These are phyloP conservation scores for Tetranychus cinnabarinus DNA, from an alignment of 1,140 invertebrate species.

Conservation along the genomic window DNA sequence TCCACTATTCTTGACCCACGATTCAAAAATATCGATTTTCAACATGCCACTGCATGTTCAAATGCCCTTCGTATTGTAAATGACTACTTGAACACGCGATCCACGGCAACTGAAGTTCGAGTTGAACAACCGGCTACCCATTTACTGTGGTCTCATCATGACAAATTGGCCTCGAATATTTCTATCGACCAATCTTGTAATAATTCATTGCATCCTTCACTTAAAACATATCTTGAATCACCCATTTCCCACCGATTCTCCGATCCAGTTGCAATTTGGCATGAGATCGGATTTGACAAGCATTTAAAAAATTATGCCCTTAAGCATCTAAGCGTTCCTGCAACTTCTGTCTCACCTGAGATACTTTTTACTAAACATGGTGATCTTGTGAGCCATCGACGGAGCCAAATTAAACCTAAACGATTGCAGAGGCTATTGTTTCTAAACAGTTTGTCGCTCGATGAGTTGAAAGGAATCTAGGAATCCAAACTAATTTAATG, in stretches of 20 bases:
- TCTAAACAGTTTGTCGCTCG: not conserved
- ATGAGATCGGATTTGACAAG: not conserved
- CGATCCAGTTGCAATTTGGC: not conserved
- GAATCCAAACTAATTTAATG: too few relatives aligned
- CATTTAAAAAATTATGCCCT: conserved; percentile 11
- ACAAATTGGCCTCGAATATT: not conserved
- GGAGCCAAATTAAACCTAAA: not conserved
- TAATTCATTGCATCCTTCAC: not conserved
- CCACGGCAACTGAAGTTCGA: not conserved
- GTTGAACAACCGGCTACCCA: not conserved
- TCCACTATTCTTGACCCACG: not conserved
- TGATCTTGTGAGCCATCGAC: not conserved
- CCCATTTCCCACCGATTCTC: conserved; percentile 11
- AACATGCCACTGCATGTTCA: not conserved
- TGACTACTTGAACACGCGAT: not conserved
- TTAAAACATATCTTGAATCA: not conserved
- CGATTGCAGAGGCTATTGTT: not conserved
- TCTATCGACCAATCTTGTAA: not conserved
- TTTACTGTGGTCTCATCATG: not conserved
- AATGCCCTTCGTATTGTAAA: not conserved
- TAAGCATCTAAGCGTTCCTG: conserved; percentile 1
- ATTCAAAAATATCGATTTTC: not conserved
- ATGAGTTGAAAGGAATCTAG: not conserved
- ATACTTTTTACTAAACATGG: not conserved
- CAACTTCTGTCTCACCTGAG: not conserved